phyloP scores from a whole-genome alignment of 2,113 vertebrate species.

The Psettodes erumei region DNA sequence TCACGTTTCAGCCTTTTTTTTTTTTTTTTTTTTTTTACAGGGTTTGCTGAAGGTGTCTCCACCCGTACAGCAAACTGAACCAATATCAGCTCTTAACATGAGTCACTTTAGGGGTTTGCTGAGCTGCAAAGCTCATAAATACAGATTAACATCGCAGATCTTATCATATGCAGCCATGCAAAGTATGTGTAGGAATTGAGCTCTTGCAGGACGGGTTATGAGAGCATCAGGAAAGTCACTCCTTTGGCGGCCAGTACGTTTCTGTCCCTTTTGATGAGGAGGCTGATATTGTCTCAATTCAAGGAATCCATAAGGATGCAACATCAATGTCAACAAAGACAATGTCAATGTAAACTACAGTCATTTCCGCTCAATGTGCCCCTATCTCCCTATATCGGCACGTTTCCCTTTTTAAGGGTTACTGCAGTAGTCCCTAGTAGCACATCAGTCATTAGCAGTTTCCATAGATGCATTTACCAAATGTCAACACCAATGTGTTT shows the following conservation, averaged over 20 bases:
- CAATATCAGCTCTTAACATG: neutral
- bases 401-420: too few relatives aligned
- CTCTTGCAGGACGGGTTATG: neutral
- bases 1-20: neutral
- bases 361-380: neutral
- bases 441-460: neutral
- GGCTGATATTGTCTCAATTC: neutral
- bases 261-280: neutral
- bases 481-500: neutral
- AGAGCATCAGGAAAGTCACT: neutral
- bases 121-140: constrained; percentile 24
- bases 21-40: too few relatives aligned
- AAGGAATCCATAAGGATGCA: neutral
- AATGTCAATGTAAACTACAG: neutral
- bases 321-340: neutral
- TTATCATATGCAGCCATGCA: neutral
- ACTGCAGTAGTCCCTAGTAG: too few relatives aligned
- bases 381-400: too few relatives aligned
- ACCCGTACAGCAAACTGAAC: neutral
- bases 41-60: neutral
- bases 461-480: neutral
- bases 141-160: constrained; percentile 12
- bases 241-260: neutral
- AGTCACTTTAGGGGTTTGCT: neutral
- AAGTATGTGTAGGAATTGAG: neutral